These are phyloP conservation scores for Pygoscelis antarcticus DNA, from an alignment of 2,113 vertebrate genomes.

Conservation along the genomic window DNA sequence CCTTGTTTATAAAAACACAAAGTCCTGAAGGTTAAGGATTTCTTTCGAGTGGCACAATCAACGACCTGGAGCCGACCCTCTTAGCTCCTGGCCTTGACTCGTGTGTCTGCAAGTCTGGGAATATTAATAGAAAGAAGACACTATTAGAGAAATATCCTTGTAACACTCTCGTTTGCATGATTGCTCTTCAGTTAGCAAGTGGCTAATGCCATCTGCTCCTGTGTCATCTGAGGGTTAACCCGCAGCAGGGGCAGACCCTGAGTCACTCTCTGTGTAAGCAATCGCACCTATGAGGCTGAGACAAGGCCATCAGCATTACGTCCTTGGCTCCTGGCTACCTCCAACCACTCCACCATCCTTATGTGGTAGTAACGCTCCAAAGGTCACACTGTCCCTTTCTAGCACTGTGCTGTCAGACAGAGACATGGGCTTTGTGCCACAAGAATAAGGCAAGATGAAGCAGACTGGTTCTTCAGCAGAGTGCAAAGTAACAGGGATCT, in stretches of 20 bases:
- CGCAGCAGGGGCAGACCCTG: not conserved
- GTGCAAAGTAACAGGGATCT: not conserved
- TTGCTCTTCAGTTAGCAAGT: slow-evolving; percentile 3
- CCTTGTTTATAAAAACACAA: slow-evolving; percentile 43
- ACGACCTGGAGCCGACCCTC: not conserved
- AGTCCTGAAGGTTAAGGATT: slow-evolving; percentile 34
- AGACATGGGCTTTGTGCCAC: not conserved
- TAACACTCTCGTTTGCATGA: not conserved
- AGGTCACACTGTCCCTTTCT: not conserved
- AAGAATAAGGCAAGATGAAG: not conserved
- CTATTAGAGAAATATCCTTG: slow-evolving; percentile 2
- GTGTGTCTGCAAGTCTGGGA: not conserved
- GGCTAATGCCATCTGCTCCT: slow-evolving; percentile 36
- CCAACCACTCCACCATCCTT: not conserved
- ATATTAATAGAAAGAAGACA: slow-evolving; percentile 3
- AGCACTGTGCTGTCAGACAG: not conserved
- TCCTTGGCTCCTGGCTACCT: slow-evolving; percentile 6
- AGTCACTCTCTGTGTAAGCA: not conserved
- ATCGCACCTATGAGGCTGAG: not conserved
- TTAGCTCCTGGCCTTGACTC: slow-evolving; percentile 9
- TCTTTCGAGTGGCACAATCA: not conserved
- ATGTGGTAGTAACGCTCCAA: not conserved
- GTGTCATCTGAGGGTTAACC: slow-evolving; percentile 14
- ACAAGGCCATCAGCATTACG: not conserved
- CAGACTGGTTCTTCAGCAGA: not conserved